A percentile compares a stretch with the other conserved stretches of the same genome.
phyloP scores from a whole-genome alignment of 2,113 vertebrate genomes.

The Brachyhypopomus occidentalis region DNA sequence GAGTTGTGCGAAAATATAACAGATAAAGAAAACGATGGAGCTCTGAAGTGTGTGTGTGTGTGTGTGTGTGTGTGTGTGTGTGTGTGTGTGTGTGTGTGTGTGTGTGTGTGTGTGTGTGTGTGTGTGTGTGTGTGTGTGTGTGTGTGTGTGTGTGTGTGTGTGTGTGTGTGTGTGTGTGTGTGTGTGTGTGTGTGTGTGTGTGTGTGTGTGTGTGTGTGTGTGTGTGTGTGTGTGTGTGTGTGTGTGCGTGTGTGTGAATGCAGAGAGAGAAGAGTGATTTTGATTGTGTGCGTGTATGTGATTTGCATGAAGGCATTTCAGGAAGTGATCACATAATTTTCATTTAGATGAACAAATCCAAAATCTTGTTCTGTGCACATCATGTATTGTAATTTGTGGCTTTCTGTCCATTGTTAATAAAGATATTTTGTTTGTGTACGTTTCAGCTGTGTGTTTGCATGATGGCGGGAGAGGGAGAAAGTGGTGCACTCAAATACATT shows the following conservation, averaged over 20 bases:
- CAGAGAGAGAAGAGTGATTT: slow-evolving; percentile 1
- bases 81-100: slow-evolving; percentile 23
- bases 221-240: slow-evolving; percentile 10
- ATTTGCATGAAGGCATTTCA: not conserved
- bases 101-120: not conserved
- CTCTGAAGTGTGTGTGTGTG: slow-evolving; percentile 43
- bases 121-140: slow-evolving; percentile 21
- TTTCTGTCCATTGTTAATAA: not conserved
- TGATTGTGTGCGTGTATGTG: slow-evolving; percentile 14
- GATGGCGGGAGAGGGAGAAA: slow-evolving; percentile 45
- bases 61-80: slow-evolving; percentile 40
- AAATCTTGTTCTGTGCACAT: not conserved
- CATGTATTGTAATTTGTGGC: too few species aligned
- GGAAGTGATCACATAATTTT: not conserved
- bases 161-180: slow-evolving; percentile 29
- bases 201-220: slow-evolving; percentile 36
- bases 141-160: slow-evolving; percentile 44
- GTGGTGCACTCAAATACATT: slow-evolving; percentile 17
- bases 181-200: slow-evolving; percentile 43
- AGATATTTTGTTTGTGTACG: not conserved
- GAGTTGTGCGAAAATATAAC: not conserved
- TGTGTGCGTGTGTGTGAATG: not conserved
- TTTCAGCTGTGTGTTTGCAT: slow-evolving; percentile 44
- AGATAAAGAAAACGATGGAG: not conserved
- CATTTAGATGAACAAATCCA: not conserved